Evolutionary conservation across 2,888 invertebrate genomes (phyloP).

Genomic region (Rhyacophila evoluta): DNA sequence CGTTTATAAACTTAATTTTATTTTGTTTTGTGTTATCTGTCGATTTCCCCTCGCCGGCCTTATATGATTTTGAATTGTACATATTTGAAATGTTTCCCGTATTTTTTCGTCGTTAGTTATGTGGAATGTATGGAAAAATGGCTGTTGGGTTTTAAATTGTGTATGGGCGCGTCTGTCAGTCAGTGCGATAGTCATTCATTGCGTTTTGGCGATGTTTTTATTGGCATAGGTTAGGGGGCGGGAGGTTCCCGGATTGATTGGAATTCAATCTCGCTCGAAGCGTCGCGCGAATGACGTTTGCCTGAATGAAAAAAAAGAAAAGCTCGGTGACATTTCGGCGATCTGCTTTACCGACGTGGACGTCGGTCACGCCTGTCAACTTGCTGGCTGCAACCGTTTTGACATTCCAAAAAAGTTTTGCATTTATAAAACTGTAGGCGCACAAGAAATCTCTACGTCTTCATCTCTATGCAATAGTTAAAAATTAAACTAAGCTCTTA

Average conservation of each 20-base stretch:
- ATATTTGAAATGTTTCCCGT: constrained; percentile 36
- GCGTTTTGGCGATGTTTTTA: constrained; percentile 63
- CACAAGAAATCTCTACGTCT: background rate
- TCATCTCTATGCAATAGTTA: too few relatives aligned
- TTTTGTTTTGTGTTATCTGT: constrained; percentile 10
- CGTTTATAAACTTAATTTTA: constrained; percentile 27
- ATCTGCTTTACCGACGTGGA: constrained; percentile 27
- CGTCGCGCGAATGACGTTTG: constrained; percentile 48
- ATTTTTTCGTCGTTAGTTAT: constrained; percentile 17
- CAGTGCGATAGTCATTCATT: constrained; percentile 29
- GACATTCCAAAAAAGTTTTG: background rate
- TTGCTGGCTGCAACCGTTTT: constrained; percentile 4
- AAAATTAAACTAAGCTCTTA: too few relatives aligned
- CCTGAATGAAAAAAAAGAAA: constrained; percentile 30
- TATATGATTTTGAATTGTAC: constrained; percentile 39
- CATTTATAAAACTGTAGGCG: background rate
- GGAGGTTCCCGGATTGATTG: constrained; percentile 68
- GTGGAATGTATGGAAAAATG: constrained; percentile 30
- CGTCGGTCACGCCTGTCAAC: constrained; percentile 22
- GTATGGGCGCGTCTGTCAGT: constrained; percentile 46
- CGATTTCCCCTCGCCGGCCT: constrained; percentile 12
- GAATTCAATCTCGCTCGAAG: constrained; percentile 68
- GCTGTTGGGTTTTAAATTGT: constrained; percentile 47
- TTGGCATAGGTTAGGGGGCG: constrained; percentile 67
- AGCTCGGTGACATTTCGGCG: constrained; percentile 34